phyloP scores from a whole-genome alignment of 1,140 invertebrate genomes.

The Hycleus phaleratus region DNA sequence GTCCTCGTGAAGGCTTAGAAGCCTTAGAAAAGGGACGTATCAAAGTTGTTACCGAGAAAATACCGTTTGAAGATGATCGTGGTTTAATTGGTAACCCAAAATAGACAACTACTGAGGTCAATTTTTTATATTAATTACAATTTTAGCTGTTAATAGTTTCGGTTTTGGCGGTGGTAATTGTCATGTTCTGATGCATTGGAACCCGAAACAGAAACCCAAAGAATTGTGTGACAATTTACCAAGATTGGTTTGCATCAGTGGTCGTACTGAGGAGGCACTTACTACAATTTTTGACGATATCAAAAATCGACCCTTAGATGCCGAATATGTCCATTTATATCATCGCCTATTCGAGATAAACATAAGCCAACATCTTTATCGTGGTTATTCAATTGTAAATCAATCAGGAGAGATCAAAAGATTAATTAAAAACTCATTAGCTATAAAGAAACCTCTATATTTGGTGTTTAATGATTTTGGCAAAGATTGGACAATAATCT shows the following conservation, averaged over 20 bases:
- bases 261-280: constrained; percentile 60
- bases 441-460: background rate
- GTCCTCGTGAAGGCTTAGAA: constrained; percentile 64
- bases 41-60: constrained; percentile 60
- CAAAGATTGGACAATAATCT: background rate
- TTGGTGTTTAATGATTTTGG: background rate
- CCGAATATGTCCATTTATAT: constrained; percentile 48
- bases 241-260: constrained; percentile 55
- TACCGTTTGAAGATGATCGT: constrained; percentile 48
- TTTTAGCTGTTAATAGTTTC: constrained; percentile 49
- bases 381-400: constrained; percentile 49
- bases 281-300: constrained; percentile 58
- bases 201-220: constrained; percentile 48
- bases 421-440: background rate
- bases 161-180: constrained; percentile 59
- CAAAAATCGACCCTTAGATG: constrained; percentile 49
- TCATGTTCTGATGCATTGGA: constrained; percentile 57
- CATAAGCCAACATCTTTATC: constrained; percentile 48
- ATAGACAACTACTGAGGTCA: no score
- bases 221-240: constrained; percentile 45
- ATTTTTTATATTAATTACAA: no score
- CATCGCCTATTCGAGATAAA: constrained; percentile 45
- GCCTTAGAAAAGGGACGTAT: constrained; percentile 62
- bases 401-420: constrained; percentile 38
- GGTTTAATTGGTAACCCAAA: constrained; percentile 40